Percentiles rank a stretch among this genome's conserved stretches.
phyloP scores from a whole-genome alignment of 2,113 vertebrate genomes.

The Callipepla californica region DNA sequence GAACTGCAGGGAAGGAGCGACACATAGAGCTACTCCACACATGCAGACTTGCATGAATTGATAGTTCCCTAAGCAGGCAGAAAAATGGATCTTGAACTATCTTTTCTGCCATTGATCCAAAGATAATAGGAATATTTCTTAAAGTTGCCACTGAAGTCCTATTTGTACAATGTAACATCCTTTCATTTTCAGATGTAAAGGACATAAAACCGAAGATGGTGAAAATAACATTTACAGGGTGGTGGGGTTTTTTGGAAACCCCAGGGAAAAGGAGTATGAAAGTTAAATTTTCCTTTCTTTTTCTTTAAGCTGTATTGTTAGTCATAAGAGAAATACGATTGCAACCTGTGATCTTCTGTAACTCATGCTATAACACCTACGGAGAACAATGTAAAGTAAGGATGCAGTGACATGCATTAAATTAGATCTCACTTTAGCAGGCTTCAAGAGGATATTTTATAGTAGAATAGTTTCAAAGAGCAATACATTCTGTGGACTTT shows the following conservation, averaged over 20 bases:
- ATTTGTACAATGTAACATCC: not conserved
- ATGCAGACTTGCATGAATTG: not conserved
- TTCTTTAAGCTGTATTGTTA: slow-evolving; percentile 24
- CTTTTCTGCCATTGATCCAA: not conserved
- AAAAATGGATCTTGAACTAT: not conserved
- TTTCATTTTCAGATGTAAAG: slow-evolving; percentile 11
- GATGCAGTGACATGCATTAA: slow-evolving; percentile 34
- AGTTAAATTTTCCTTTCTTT: slow-evolving; percentile 22
- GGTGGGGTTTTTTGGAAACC: not conserved
- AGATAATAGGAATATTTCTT: not conserved
- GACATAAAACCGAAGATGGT: not conserved
- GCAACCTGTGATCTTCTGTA: slow-evolving; percentile 28
- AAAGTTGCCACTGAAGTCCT: not conserved
- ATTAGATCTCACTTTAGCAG: slow-evolving; percentile 45
- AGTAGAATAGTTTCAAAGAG: slow-evolving; percentile 37
- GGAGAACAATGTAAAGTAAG: slow-evolving; percentile 32
- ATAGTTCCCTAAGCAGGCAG: not conserved
- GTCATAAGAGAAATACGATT: slow-evolving; percentile 7
- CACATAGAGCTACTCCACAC: rapidly evolving
- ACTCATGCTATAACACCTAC: not conserved
- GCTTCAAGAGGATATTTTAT: slow-evolving; percentile 36
- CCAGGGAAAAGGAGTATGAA: not conserved
- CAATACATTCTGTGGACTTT: not conserved
- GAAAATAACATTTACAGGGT: not conserved
- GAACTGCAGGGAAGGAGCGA: not conserved